Base-by-base conservation (phyloP, 1,140 invertebrate species). In the Drosophila azteca region DNA sequence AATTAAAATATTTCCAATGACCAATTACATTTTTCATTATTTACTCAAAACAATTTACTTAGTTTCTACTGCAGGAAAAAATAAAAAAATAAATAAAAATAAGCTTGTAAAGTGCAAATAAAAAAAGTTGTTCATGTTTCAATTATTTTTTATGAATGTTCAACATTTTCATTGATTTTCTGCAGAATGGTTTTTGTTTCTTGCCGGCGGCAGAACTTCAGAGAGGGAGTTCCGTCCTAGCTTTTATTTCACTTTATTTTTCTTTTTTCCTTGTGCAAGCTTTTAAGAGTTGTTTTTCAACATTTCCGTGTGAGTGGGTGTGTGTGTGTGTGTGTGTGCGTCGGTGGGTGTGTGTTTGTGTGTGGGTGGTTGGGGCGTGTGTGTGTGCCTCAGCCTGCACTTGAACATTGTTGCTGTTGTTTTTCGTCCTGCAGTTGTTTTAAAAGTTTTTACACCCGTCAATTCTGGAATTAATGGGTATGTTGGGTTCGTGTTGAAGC, bases 211-310 rank as follows among this genome's bases (percentile, higher is more conserved):
- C 11, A 39, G 3, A 39, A 13, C 35, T 39, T 39, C 4, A 39
- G 11, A 39, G 11, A 39, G 11, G 35, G 35, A 13, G 35, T 35
- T 7, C 1, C 62, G 15, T 75, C 60, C 26, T 57, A 54, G 57
- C 15, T 48, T 48, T 17, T 9, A 17, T 49, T 68, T 48, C 17
- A 45, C 31, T 70, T 71, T 72, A 50, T 26, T 17, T 46, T 64
- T 76, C 55, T 48, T 61, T 66, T 71, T 79, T 76, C 63, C 59
- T 49, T 75, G 59, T 61, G 62, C 76, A 76, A 73, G 71, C 71
- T 83, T 83, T 83, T 77, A 79, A 84, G 62, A 84, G 80, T 71
- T 76, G 75, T 76, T 80, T 52, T 29, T 20, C 8, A 51, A 39
- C 61, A 57, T 63, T 51, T 61, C 22, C 17, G 17, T 20, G 17